Base-by-base conservation (phyloP, 1,140 invertebrate species). In the Tetramorium parvispinum region DNA sequence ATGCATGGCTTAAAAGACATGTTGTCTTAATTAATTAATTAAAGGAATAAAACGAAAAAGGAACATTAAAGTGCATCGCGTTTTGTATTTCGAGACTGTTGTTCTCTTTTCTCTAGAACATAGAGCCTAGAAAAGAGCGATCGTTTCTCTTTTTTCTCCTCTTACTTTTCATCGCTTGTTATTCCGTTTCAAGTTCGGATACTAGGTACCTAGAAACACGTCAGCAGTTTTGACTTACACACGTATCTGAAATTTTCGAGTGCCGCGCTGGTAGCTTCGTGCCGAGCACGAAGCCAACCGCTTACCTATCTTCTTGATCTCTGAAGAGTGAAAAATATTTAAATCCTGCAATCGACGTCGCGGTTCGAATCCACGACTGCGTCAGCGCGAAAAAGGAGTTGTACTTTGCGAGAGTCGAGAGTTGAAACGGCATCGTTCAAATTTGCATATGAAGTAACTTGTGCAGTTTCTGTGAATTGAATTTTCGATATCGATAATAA, bases 301-400 rank as follows among this genome's bases (percentile, higher is more conserved):
- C 91, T 89, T 76, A 63, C 89, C 88, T 94, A 95, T 95, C 94
- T 92, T 82, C 88, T 76, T 88, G 91, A 94, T 95, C 94, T 94
- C 75, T 93, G 70, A 70, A 92, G 91, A 92, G 90, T 92, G 92
- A 93, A 93, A 94, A 94, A 94, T 93, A 95, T 95, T 94, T 94
- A 94, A 94, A 94, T 95, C 85, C 73, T 70, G 88, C 68, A 75
- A 66, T 49, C 85, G 85, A 73, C 53, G 5, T 24, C n/a, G 49
- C 32, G 43, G 2, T 70, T 85, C 3, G 43, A 88, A 87, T 85
- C 86, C 66, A 43, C 61, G 40, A 37, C 4, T 24, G 13, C 46
- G 57, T 37, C 51, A 76, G 71, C 51, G 13, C 7, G 65, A 81
- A 68, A 57, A 61, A 49, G 6, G 40, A 68, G 24, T 46, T 5